These are phyloP conservation scores for Cirrhinus mrigala DNA, from an alignment of 2,797 vertebrate genomes.

Conservation along the genomic window DNA sequence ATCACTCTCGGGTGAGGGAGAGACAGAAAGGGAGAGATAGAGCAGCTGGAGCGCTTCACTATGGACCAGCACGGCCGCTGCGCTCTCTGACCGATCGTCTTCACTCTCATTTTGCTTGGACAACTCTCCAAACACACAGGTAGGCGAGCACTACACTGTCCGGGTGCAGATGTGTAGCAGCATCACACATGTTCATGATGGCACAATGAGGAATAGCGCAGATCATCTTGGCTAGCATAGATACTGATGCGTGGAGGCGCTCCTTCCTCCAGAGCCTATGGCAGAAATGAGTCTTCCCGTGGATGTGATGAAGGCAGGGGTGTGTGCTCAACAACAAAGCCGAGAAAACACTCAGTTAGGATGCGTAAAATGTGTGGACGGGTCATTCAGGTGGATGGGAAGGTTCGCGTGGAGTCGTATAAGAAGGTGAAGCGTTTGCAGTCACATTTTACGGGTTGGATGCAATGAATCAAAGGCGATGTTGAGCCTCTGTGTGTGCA, in stretches of 20 bases:
- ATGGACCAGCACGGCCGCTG: constrained; percentile 61
- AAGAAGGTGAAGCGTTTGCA: constrained; percentile 61
- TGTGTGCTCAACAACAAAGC: constrained; percentile 1
- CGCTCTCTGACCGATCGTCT: constrained; percentile 59
- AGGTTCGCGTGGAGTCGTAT: constrained; percentile 32
- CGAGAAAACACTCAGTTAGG: neutral
- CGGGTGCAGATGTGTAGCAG: neutral
- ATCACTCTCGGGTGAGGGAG: constrained; percentile 41
- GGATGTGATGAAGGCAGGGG: constrained; percentile 36
- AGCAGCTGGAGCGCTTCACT: constrained; percentile 64
- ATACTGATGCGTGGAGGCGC: constrained; percentile 51
- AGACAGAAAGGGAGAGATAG: constrained; percentile 30
- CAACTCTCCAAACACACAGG: constrained; percentile 73
- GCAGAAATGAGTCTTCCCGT: constrained; percentile 20
- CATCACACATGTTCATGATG: constrained; percentile 11
- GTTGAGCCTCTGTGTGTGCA: neutral
- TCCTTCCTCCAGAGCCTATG: constrained; percentile 40
- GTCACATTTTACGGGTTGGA: constrained; percentile 16
- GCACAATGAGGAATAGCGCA: constrained; percentile 7
- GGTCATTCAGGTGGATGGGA: neutral
- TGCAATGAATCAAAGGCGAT: neutral
- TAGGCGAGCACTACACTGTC: constrained; percentile 60
- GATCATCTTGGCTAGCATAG: constrained; percentile 42
- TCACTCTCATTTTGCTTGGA: constrained; percentile 57
- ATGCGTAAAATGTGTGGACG: constrained; percentile 28